Base-by-base conservation (phyloP, 2,113 vertebrate species). In the Trogon melanurus region DNA sequence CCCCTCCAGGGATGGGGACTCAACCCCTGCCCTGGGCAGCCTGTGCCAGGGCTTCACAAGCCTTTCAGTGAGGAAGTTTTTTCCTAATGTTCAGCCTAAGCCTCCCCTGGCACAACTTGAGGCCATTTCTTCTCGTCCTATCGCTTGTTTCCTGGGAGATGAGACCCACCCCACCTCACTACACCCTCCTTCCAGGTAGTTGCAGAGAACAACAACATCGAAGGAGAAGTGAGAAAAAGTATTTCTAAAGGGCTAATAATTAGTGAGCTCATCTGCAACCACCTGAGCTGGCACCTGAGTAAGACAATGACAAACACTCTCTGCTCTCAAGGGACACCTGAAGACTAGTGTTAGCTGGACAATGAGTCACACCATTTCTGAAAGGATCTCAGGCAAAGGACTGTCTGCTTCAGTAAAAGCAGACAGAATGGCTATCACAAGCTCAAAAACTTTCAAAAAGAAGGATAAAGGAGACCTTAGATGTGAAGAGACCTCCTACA, bases 231-330 rank as follows among this genome's bases (percentile, higher is more conserved):
- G 2, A 80, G 64, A 50, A 89, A 48, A 26, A 27, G 14, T 27
- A 16, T 45, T 56, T 45, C 64, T 38, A 20, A 85, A 71, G 16
- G 51, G 47, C 53, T 50, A 30, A 11, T 10, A 32, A 34, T 12
- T 8, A 29, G 23, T 1, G 1, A 85, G 79, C 30, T 48, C 57
- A 17, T 3, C 50, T n/a, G 56, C 41, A 66, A 57, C 23, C 13
- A 12, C 15, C 7, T 1, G 1, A 58, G 69, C 50, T 32, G 16
- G 27, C 2, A 4, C 3, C 5, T 1, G 32, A 62, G 45, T 14
- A 16, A 36, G 20, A 27, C 0, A 1, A 16, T 58, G 48, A 45
- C 22, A 58, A 57, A 23, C 32, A 20, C 11, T 4, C 27, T 17
- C 60, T 34, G 14, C 60, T 62, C 54, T 18, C 48, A 32, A 16